Evolutionary conservation across 2,113 vertebrate genomes (phyloP), one percentile per base, ranked within the genome.

Genomic region (Tetraodon nigroviridis): DNA sequence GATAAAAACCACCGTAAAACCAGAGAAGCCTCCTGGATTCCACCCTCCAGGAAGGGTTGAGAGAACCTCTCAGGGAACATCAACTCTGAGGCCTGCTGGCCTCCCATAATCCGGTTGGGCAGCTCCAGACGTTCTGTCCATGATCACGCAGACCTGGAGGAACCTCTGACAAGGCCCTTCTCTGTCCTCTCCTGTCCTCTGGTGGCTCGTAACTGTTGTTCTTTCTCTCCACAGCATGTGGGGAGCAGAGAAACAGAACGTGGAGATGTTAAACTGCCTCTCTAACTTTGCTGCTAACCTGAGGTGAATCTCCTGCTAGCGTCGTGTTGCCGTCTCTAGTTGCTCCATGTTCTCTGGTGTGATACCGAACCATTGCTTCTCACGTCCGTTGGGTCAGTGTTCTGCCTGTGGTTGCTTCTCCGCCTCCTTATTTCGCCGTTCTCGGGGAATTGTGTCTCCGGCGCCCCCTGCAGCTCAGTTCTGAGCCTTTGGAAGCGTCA

Each of bases 201-300:
- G 3, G 72, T 69, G 21, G 79, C 72, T 69, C 78, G 53, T 84
- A 82, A 84, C 67, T 18, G 51, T 67, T 76, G 76, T 63, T 67
- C 81, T 67, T 84, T 70, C 66, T 77, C 45, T 76, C 64, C 65
- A 84, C 89, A 90, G 89, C 85, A 89, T 90, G 88, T 91, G 89
- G 89, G 86, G 89, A 78, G 83, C 87, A 81, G 88, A 90, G 65
- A 90, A 89, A 79, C 89, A 90, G 80, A 89, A 79, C 75, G 87
- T 79, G 53, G 89, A 90, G 78, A 89, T 89, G 88, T 81, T 81
- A 87, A 89, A 87, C 88, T 89, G 88, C 88, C 87, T 89, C 86
- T 91, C 90, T 84, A 85, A 73, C 84, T 86, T 89, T 71, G 86
- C 88, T 50, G 83, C 89, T 86, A 90, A 89, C 84, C 84, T 90